These are phyloP conservation scores for Philhelius pedissequus DNA, from an alignment of 2,888 invertebrate genomes.

Conservation along the genomic window DNA sequence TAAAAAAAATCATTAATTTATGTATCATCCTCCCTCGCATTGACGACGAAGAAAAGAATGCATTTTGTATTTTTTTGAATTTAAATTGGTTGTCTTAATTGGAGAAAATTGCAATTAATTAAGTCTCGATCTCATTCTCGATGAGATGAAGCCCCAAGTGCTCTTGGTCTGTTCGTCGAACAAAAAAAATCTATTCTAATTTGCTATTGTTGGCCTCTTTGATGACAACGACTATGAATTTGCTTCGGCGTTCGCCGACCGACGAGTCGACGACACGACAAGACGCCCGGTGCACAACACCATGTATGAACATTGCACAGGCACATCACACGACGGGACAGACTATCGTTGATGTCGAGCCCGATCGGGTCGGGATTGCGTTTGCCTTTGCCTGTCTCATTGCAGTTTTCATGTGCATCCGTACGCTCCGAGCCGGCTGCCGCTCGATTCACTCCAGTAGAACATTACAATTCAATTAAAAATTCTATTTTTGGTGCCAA, in stretches of 20 bases:
- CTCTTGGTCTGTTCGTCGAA: constrained; percentile 45
- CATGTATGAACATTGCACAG: too few species aligned
- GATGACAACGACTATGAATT: not conserved
- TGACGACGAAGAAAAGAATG: constrained; percentile 1
- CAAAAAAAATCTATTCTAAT: constrained; percentile 56
- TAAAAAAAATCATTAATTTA: not conserved
- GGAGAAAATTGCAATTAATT: constrained; percentile 62
- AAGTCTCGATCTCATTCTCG: constrained; percentile 17
- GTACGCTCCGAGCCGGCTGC: constrained; percentile 38
- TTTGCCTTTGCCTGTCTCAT: not conserved
- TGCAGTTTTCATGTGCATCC: constrained; percentile 4
- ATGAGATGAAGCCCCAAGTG: not conserved
- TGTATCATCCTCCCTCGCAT: not conserved
- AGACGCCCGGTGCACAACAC: not conserved
- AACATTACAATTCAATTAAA: not conserved
- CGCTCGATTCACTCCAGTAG: constrained; percentile 4
- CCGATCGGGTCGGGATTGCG: not conserved
- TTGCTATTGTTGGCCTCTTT: constrained; percentile 28
- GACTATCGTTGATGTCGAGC: not conserved
- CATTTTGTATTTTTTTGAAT: constrained; percentile 10
- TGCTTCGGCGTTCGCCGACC: not conserved
- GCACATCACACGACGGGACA: constrained; percentile 29
- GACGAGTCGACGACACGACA: not conserved
- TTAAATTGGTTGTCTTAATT: constrained; percentile 52
- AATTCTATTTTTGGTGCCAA: constrained; percentile 48